Evolutionary conservation across 1,140 invertebrate species (phyloP).

Genomic region (Delia radicum): DNA sequence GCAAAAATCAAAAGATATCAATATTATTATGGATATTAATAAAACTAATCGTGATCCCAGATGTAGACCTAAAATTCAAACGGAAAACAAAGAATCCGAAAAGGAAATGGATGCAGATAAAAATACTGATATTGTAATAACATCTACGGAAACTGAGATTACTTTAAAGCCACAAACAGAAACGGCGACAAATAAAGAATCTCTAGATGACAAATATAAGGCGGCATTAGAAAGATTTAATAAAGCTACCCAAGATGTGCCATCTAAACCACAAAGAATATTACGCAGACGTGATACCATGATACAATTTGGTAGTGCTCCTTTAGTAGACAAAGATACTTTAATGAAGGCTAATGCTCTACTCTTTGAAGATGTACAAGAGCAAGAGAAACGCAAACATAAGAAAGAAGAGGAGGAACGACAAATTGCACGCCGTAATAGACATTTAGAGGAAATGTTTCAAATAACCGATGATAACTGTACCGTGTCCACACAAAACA

Average conservation of each 20-base stretch:
- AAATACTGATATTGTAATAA: neutral
- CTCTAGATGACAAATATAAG: neutral
- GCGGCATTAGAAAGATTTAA: neutral
- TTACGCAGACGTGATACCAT: slow-evolving; percentile 37
- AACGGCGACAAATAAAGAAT: no score
- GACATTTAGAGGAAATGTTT: slow-evolving; percentile 36
- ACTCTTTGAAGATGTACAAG: slow-evolving; percentile 35
- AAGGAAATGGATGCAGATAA: neutral
- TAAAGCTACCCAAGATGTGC: neutral
- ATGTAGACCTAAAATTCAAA: neutral
- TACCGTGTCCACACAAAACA: slow-evolving; percentile 46
- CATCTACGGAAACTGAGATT: neutral
- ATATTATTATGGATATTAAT: neutral
- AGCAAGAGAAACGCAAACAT: slow-evolving; percentile 22
- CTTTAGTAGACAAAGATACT: slow-evolving; percentile 34
- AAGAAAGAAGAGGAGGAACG: slow-evolving; percentile 4
- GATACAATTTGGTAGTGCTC: slow-evolving; percentile 33
- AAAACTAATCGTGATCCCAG: neutral
- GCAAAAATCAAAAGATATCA: neutral
- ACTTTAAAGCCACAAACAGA: neutral
- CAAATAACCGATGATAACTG: slow-evolving; percentile 44
- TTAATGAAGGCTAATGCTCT: slow-evolving; percentile 29
- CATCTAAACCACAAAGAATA: slow-evolving; percentile 28
- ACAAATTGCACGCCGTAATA: neutral
- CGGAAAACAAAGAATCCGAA: neutral